Evolutionary conservation across 2,888 invertebrate species (phyloP).

Genomic region (Leptura quadrifasciata): DNA sequence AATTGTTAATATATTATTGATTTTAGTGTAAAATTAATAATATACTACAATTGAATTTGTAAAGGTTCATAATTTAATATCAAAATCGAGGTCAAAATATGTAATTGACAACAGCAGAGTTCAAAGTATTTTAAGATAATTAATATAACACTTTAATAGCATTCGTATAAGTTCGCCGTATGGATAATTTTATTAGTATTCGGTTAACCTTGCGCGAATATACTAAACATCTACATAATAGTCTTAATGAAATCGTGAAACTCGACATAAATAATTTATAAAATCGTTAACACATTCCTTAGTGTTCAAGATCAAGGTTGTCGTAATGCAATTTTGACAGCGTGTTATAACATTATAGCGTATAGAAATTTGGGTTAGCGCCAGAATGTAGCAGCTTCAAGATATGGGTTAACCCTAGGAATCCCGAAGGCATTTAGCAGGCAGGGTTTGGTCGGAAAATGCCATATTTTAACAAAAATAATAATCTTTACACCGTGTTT

Average conservation of each 20-base stretch:
- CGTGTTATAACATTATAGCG: conserved; percentile 17
- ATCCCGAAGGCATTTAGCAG: conserved; percentile 39
- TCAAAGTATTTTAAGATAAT: too few species aligned
- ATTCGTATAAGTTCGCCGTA: too few species aligned
- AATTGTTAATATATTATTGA: too few species aligned
- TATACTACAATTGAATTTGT: too few species aligned
- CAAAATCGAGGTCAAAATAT: too few species aligned
- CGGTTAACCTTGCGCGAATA: too few species aligned
- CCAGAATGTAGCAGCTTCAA: conserved; percentile 26
- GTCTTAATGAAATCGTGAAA: neutral
- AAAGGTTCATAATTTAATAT: too few species aligned
- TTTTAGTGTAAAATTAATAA: too few species aligned
- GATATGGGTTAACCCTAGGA: conserved; percentile 33
- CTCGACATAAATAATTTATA: conserved; percentile 23
- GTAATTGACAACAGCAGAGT: too few species aligned
- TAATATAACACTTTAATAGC: too few species aligned
- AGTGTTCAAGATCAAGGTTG: conserved; percentile 33
- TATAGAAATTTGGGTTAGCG: conserved; percentile 35
- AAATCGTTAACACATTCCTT: conserved; percentile 32
- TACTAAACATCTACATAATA: too few species aligned
- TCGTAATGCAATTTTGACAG: conserved; percentile 29
- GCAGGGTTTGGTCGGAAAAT: conserved; percentile 29
- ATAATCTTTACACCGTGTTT: conserved; percentile 41
- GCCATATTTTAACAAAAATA: conserved; percentile 41
- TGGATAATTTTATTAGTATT: too few species aligned